Percentiles rank a stretch among this genome's conserved stretches.
Conservation (phyloP, 2,888 invertebrate genomes). For the Nudaria mundana region DNA sequence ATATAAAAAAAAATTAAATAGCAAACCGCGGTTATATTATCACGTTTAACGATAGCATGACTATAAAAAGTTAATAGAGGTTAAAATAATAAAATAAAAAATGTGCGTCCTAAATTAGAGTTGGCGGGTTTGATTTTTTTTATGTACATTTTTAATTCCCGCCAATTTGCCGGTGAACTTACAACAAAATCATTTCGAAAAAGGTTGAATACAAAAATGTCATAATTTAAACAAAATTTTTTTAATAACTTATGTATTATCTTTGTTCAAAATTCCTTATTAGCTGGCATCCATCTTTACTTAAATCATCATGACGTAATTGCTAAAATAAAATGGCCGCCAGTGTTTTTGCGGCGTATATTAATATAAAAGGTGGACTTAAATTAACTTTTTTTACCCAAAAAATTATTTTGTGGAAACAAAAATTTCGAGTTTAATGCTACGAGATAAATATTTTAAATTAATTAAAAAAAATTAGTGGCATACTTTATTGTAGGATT, state of each 20-base stretch:
- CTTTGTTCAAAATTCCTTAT: neutral
- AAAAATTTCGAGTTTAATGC: no score
- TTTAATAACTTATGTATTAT: neutral
- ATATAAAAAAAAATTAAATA: conserved; percentile 11
- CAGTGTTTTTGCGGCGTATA: no score
- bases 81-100: conserved; percentile 13
- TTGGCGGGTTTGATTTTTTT: conserved; percentile 6
- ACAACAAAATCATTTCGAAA: conserved; percentile 2
- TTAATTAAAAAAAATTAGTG: no score
- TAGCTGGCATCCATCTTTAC: neutral
- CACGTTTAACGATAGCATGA: conserved; percentile 12
- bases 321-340: neutral
- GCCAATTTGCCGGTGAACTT: neutral
- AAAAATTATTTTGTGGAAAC: no score
- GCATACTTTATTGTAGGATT: no score
- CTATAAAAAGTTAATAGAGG: conserved; percentile 13
- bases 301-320: neutral
- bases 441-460: no score
- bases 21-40: conserved; percentile 6
- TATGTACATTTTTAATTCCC: conserved; percentile 3
- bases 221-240: neutral
- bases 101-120: conserved; percentile 9
- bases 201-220: no score
- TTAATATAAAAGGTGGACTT: no score
- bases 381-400: no score